Evolutionary conservation across 1,140 invertebrate genomes (phyloP).

Genomic region (Ostrea denselamellosa): DNA sequence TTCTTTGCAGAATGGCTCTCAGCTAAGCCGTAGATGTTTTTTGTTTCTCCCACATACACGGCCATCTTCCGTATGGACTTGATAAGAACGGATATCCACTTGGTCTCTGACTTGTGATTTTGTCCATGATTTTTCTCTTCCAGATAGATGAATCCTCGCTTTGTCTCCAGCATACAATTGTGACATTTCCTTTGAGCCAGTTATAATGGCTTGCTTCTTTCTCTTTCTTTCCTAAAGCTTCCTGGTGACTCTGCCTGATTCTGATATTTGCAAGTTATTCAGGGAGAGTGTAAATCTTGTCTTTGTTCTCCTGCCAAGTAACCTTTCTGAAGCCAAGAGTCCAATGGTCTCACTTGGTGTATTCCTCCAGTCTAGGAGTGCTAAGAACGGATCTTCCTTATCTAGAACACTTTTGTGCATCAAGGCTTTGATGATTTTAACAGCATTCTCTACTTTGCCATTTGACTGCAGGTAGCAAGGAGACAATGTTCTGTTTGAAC

Average conservation of each 20-base stretch:
- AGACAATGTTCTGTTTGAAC: slow-evolving; percentile 1
- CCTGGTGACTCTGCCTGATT: not conserved
- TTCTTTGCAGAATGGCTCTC: not conserved
- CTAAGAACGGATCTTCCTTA: slow-evolving; percentile 53
- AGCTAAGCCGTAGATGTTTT: slow-evolving; percentile 14
- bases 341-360: slow-evolving; percentile 52
- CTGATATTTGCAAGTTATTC: not conserved
- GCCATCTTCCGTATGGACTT: not conserved
- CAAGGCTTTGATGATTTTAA: slow-evolving; percentile 50
- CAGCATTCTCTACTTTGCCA: slow-evolving; percentile 48
- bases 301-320: slow-evolving; percentile 5
- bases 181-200: slow-evolving; percentile 25
- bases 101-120: slow-evolving; percentile 15
- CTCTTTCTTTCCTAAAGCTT: not conserved
- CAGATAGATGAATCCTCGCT: slow-evolving; percentile 40
- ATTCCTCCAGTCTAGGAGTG: slow-evolving; percentile 52
- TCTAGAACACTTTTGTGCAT: slow-evolving; percentile 53
- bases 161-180: slow-evolving; percentile 39
- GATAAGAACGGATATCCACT: slow-evolving; percentile 40
- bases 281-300: not conserved
- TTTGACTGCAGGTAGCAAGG: slow-evolving; percentile 49
- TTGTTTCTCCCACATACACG: not conserved
- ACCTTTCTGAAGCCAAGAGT: slow-evolving; percentile 11
- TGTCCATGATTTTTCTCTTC: slow-evolving; percentile 22
- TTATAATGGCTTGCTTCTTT: slow-evolving; percentile 14